Conservation (phyloP, 2,888 invertebrate species). For the Drosophila rellima region DNA sequence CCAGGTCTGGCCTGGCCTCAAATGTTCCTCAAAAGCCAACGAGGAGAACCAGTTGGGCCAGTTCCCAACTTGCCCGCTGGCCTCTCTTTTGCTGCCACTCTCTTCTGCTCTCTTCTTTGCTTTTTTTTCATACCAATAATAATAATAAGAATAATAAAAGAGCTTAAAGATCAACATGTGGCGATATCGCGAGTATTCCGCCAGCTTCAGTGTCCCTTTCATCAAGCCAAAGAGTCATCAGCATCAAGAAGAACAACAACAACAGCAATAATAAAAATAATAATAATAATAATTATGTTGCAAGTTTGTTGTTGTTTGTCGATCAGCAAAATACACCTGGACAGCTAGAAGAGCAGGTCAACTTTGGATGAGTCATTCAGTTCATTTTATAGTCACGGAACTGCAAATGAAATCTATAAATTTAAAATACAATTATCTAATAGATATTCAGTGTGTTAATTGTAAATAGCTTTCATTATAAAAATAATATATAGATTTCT, state of each 20-base stretch:
- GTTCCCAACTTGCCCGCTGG: slow-evolving; percentile 20
- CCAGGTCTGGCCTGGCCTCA: slow-evolving; percentile 37
- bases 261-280: not conserved
- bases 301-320: slow-evolving; percentile 13
- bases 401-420: slow-evolving; percentile 1
- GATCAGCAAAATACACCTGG: slow-evolving; percentile 27
- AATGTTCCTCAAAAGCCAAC: slow-evolving; percentile 31
- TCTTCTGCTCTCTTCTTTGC: not conserved
- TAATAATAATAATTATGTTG: slow-evolving; percentile 8
- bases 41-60: slow-evolving; percentile 55
- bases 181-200: slow-evolving; percentile 40
- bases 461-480: not conserved
- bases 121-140: slow-evolving; percentile 40
- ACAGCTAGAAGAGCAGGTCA: slow-evolving; percentile 2
- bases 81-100: not conserved
- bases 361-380: slow-evolving; percentile 23
- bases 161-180: slow-evolving; percentile 52
- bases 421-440: too few relatives aligned
- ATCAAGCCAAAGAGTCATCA: slow-evolving; percentile 18
- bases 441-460: not conserved
- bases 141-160: slow-evolving; percentile 47
- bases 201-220: not conserved
- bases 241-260: slow-evolving; percentile 1
- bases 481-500: not conserved
- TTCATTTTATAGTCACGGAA: not conserved